A percentile compares a stretch with the other conserved stretches of the same genome.
These are phyloP conservation scores for Momotus momota DNA, from an alignment of 2,797 vertebrate genomes.

Conservation along the genomic window DNA sequence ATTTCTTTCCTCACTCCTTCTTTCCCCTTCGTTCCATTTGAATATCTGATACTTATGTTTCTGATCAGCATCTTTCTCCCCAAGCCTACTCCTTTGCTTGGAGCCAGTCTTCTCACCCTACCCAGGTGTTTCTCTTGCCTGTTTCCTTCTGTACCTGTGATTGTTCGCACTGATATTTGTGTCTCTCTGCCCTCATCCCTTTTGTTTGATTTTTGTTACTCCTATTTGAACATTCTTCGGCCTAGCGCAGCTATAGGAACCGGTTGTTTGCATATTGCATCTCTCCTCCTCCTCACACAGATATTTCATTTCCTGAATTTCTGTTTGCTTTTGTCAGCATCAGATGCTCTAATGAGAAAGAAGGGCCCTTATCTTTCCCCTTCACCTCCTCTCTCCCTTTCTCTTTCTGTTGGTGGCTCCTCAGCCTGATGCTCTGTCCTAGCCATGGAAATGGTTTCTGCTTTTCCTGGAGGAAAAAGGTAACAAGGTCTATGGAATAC, in stretches of 20 bases:
- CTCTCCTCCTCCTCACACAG: not conserved
- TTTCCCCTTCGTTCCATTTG: fast-evolving
- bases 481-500: not conserved
- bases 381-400: not conserved
- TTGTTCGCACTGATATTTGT: not conserved
- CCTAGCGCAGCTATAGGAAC: not conserved
- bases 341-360: not conserved
- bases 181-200: not conserved
- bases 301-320: not conserved
- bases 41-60: not conserved
- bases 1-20: not conserved
- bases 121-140: not conserved
- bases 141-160: not conserved
- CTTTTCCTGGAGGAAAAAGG: not conserved
- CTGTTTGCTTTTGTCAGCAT: not conserved
- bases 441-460: not conserved
- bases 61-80: not conserved
- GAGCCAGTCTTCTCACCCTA: not conserved
- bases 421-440: not conserved
- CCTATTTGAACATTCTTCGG: not conserved
- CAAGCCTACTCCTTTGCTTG: not conserved
- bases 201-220: not conserved
- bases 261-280: not conserved
- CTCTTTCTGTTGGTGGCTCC: not conserved
- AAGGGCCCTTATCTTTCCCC: not conserved